Conservation (phyloP, 2,113 vertebrate species). For the Dromas ardeola region DNA sequence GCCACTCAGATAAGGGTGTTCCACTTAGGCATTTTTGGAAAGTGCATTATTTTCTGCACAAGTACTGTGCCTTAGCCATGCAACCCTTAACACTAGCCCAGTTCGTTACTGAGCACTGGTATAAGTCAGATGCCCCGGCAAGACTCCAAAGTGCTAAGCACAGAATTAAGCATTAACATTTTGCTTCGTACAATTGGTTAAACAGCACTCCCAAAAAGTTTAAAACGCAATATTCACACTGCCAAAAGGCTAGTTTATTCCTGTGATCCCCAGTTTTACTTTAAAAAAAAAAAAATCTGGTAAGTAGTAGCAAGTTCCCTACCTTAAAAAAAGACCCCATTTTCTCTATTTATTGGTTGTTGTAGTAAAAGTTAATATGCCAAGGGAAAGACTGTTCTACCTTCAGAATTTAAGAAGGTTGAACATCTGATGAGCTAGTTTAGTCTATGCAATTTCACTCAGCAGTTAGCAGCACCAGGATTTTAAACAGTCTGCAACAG, state of each 20-base stretch:
- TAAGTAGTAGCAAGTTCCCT: not conserved
- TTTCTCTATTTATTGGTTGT: not conserved
- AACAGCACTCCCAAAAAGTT: not conserved
- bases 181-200: not conserved
- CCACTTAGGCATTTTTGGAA: not conserved
- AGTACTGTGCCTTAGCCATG: not conserved
- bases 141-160: not conserved
- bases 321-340: not conserved
- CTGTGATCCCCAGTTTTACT: not conserved
- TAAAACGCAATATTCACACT: not conserved
- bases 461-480: conserved; percentile 6
- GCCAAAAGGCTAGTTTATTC: not conserved
- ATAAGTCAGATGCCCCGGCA: not conserved
- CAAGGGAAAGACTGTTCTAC: not conserved
- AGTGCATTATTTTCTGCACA: not conserved
- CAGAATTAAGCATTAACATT: not conserved
- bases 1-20: not conserved
- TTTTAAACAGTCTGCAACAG: conserved; percentile 45
- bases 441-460: not conserved
- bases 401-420: not conserved
- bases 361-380: not conserved
- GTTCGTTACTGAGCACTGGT: not conserved
- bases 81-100: not conserved
- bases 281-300: conserved; percentile 5
- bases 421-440: not conserved